Percentiles rank a stretch among this genome's conserved stretches.
Evolutionary conservation across 2,797 vertebrate species (phyloP).

Genomic region (Dendrocincla fuliginosa): DNA sequence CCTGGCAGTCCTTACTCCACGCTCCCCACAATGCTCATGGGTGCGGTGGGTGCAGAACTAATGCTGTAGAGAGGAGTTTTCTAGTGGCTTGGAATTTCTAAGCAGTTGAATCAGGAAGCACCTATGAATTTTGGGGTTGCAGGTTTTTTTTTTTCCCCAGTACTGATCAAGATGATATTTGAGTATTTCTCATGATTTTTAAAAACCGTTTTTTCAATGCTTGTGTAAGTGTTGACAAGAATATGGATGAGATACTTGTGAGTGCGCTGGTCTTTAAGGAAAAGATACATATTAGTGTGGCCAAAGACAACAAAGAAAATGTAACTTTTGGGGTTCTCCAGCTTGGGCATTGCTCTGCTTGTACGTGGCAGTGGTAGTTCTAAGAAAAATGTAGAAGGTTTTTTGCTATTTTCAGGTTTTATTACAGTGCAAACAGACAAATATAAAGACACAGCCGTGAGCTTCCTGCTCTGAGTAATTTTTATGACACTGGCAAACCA

Average conservation of each 20-base stretch:
- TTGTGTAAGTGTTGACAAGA: neutral
- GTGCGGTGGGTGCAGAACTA: neutral
- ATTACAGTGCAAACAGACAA: neutral
- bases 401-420: neutral
- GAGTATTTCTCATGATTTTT: neutral
- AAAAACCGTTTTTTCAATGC: neutral
- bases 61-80: neutral
- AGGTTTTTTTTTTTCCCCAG: fast-evolving
- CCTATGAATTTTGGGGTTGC: neutral
- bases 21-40: neutral
- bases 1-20: neutral
- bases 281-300: neutral
- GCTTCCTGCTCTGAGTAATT: neutral
- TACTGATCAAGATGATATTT: neutral
- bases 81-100: neutral
- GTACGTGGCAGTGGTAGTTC: neutral
- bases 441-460: neutral
- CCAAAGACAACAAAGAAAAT: neutral
- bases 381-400: neutral
- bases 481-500: neutral
- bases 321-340: neutral
- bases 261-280: neutral
- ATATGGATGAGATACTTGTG: neutral
- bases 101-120: neutral
- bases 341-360: neutral